These are phyloP conservation scores for Nomada lathburiana DNA, from an alignment of 2,888 invertebrate species.

Conservation along the genomic window DNA sequence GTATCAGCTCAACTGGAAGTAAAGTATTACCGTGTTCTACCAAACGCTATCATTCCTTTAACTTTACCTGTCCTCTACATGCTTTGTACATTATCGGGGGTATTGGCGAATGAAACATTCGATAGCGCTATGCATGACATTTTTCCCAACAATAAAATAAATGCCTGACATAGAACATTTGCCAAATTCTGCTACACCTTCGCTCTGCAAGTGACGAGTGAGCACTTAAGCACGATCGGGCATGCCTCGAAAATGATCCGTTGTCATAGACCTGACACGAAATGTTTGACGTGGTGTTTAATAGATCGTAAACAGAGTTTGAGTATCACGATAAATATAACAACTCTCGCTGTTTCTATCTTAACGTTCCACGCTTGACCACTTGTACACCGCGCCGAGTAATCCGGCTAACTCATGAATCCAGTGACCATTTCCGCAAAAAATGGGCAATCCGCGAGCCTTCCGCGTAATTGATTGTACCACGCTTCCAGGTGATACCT, in stretches of 20 bases:
- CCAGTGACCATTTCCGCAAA: not conserved
- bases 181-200: not conserved
- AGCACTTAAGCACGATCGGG: not conserved
- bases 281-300: conserved; percentile 82
- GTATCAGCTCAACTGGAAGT: too few species aligned
- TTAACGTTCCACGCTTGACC: conserved; percentile 71
- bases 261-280: conserved; percentile 68
- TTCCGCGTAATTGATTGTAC: not conserved
- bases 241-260: conserved; percentile 48
- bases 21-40: too few species aligned
- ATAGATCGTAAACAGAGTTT: conserved; percentile 83
- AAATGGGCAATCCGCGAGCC: not conserved
- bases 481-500: not conserved
- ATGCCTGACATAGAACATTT: not conserved
- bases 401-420: conserved; percentile 6
- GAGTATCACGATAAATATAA: conserved; percentile 84
- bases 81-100: not conserved
- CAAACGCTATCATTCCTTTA: too few species aligned
- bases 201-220: not conserved
- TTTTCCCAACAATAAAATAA: too few species aligned
- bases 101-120: not conserved
- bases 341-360: conserved; percentile 78
- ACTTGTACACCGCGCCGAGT: conserved; percentile 32
- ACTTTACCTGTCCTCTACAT: too few species aligned
- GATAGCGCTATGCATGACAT: not conserved